Conservation (phyloP, 2,888 invertebrate species). For the Orgyia antiqua region DNA sequence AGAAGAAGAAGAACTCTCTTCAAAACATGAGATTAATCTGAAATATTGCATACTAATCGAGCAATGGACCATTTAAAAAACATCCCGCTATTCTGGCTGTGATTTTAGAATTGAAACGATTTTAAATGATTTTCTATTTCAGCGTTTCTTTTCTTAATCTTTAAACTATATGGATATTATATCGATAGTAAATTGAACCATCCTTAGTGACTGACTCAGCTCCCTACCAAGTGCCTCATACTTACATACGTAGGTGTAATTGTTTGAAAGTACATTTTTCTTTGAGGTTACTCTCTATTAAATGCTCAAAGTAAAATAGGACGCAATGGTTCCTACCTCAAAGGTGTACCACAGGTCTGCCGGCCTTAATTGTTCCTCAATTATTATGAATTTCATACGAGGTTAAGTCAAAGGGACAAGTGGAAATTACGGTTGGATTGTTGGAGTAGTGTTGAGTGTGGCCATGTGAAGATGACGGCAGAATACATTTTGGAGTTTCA, state of each 20-base stretch:
- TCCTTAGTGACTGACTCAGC: conserved; percentile 63
- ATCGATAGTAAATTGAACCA: conserved; percentile 27
- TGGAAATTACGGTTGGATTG: conserved; percentile 21
- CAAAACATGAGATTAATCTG: too few species aligned
- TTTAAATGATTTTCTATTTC: too few species aligned
- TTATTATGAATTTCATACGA: conserved; percentile 65
- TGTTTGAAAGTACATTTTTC: conserved; percentile 76
- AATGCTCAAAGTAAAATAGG: conserved; percentile 71
- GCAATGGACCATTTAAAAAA: too few species aligned
- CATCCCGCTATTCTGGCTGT: too few species aligned
- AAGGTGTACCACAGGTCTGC: conserved; percentile 62
- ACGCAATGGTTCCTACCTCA: conserved; percentile 63
- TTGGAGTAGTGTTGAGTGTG: conserved; percentile 9
- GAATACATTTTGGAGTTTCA: conserved; percentile 1
- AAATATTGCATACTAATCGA: too few species aligned
- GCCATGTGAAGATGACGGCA: conserved; percentile 7
- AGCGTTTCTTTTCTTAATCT: too few species aligned
- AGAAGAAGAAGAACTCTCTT: too few species aligned
- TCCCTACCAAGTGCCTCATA: conserved; percentile 63
- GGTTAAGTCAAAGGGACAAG: conserved; percentile 50
- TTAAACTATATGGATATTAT: conserved; percentile 1
- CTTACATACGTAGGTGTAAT: conserved; percentile 74
- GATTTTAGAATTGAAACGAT: too few species aligned
- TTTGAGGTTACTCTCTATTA: conserved; percentile 78
- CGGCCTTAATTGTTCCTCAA: conserved; percentile 69